Conservation (phyloP, 2,888 invertebrate species). For the Muscina levida region DNA sequence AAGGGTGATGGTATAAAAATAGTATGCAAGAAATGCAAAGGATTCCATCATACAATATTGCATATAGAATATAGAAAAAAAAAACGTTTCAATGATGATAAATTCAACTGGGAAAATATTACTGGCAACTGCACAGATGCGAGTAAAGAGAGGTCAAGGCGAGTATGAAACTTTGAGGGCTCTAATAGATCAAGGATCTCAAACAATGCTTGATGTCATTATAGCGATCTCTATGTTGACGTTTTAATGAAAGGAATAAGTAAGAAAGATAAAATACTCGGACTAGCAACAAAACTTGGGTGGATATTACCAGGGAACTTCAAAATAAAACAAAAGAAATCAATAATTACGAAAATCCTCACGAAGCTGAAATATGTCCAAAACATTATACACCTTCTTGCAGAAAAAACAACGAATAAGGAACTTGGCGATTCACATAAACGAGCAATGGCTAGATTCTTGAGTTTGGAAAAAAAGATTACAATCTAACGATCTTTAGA, state of each 20-base stretch:
- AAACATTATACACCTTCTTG: neutral
- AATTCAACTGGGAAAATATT: too few relatives aligned
- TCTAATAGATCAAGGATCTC: too few relatives aligned
- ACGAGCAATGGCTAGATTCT: constrained; percentile 4
- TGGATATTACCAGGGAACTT: constrained; percentile 46
- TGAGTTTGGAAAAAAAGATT: neutral
- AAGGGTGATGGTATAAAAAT: neutral
- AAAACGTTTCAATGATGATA: constrained; percentile 25
- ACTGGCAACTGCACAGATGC: constrained; percentile 31
- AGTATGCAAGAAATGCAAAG: constrained; percentile 25
- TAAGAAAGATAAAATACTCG: constrained; percentile 29
- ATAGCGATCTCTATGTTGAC: neutral
- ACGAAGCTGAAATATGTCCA: neutral
- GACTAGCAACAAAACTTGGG: constrained; percentile 48
- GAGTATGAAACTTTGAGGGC: constrained; percentile 29
- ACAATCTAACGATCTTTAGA: too few relatives aligned
- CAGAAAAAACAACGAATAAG: neutral
- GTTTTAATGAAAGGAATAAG: neutral
- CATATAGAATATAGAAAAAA: constrained; percentile 10
- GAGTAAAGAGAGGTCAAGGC: constrained; percentile 33
- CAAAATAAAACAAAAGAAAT: neutral
- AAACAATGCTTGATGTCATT: constrained; percentile 1
- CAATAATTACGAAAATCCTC: neutral
- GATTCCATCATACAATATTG: neutral
- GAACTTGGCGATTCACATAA: constrained; percentile 3